Conservation (phyloP, 2,888 invertebrate species). For the Ornithoptera priamus region DNA sequence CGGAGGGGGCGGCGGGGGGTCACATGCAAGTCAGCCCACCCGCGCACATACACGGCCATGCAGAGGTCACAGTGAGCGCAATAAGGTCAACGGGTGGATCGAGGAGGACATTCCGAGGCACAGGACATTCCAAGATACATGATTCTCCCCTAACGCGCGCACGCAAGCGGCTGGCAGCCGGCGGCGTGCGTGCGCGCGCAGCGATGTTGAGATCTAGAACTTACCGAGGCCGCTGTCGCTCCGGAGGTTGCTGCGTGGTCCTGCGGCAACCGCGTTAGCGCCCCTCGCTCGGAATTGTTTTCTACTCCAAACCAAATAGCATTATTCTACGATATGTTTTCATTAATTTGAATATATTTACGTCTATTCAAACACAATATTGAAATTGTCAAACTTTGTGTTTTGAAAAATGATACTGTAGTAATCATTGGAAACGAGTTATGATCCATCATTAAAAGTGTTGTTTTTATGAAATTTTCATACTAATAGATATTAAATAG, state of each 20-base stretch:
- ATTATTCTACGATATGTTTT: slow-evolving; percentile 1
- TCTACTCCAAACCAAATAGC: slow-evolving; percentile 54
- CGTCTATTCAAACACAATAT: no score
- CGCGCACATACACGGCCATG: slow-evolving; percentile 70
- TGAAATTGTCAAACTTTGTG: no score
- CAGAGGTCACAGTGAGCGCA: slow-evolving; percentile 71
- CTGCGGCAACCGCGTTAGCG: slow-evolving; percentile 40
- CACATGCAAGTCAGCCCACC: slow-evolving; percentile 70
- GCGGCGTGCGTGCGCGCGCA: slow-evolving; percentile 66
- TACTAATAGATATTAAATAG: no score
- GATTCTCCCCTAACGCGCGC: slow-evolving; percentile 78
- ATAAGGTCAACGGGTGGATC: slow-evolving; percentile 69
- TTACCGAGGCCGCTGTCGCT: slow-evolving; percentile 60
- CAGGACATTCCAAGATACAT: slow-evolving; percentile 82
- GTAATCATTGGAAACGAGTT: no score
- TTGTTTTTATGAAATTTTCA: no score
- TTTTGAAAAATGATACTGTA: no score
- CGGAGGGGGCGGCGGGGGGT: slow-evolving; percentile 53
- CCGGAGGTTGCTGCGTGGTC: slow-evolving; percentile 39
- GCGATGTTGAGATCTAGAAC: slow-evolving; percentile 82
- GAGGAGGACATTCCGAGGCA: slow-evolving; percentile 82
- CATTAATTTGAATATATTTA: background rate
- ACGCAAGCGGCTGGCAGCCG: slow-evolving; percentile 51
- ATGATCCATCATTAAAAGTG: no score
- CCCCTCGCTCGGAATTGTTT: slow-evolving; percentile 48